Evolutionary conservation across 2,113 vertebrate species (phyloP).

Genomic region (Brachyistius frenatus): DNA sequence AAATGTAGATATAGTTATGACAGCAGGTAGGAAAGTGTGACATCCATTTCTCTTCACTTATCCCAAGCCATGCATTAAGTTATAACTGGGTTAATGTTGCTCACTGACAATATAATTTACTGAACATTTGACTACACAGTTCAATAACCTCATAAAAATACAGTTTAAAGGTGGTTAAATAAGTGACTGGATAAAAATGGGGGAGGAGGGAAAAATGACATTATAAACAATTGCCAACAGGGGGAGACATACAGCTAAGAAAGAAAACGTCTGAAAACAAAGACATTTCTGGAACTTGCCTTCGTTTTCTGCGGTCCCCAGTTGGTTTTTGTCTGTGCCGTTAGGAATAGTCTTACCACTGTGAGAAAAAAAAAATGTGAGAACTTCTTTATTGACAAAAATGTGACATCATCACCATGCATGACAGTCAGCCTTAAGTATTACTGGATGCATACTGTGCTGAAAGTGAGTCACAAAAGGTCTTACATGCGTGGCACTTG

Average conservation of each 20-base stretch:
- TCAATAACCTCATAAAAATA: neutral
- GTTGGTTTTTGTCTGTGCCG: slow-evolving; percentile 83
- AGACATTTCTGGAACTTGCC: slow-evolving; percentile 82
- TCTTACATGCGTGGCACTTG: slow-evolving; percentile 96
- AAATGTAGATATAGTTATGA: slow-evolving; percentile 62
- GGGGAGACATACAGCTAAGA: slow-evolving; percentile 39
- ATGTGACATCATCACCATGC: neutral
- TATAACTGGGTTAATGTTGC: slow-evolving; percentile 30
- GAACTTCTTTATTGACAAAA: neutral
- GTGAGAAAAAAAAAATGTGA: slow-evolving; percentile 26
- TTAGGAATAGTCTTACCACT: slow-evolving; percentile 94
- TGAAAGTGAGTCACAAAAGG: neutral
- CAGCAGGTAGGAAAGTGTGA: slow-evolving; percentile 52
- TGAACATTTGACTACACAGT: slow-evolving; percentile 5
- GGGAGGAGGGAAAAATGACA: neutral
- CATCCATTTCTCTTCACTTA: slow-evolving; percentile 35
- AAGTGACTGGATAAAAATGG: neutral
- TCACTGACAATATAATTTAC: slow-evolving; percentile 28
- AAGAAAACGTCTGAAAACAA: neutral
- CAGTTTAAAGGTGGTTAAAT: neutral
- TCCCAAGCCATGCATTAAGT: slow-evolving; percentile 7
- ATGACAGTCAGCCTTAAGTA: neutral
- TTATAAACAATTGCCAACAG: slow-evolving; percentile 60
- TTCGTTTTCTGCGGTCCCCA: slow-evolving; percentile 89
- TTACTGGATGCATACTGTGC: neutral